A percentile compares a stretch with the other conserved stretches of the same genome.
phyloP scores from a whole-genome alignment of 2,797 vertebrate genomes.

The Sebastes kiyomatsui region DNA sequence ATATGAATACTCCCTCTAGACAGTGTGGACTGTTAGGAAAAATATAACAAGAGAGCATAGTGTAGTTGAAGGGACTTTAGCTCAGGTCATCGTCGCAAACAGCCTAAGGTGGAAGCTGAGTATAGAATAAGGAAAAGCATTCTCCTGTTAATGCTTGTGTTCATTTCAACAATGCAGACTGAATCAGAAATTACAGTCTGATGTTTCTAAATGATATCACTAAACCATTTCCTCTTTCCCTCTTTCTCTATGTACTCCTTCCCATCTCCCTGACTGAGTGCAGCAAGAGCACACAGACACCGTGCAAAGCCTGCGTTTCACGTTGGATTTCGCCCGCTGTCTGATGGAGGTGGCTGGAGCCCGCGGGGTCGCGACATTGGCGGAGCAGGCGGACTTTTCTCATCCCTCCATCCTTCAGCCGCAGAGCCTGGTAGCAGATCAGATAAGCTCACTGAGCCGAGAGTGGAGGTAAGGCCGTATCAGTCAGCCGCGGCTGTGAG shows the following conservation, averaged over 20 bases:
- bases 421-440: constrained; percentile 93
- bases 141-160: background rate
- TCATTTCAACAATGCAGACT: background rate
- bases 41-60: background rate
- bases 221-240: background rate
- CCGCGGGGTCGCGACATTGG: constrained; percentile 74
- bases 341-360: constrained; percentile 91
- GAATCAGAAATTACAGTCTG: background rate
- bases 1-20: background rate
- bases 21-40: background rate
- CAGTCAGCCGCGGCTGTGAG: background rate
- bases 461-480: constrained; percentile 90
- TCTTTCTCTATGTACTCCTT: background rate
- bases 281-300: constrained; percentile 97
- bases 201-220: background rate
- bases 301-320: constrained; percentile 91
- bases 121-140: background rate
- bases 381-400: constrained; percentile 69
- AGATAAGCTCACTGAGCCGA: constrained; percentile 95
- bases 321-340: constrained; percentile 88
- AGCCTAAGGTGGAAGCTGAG: background rate
- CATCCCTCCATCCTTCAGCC: constrained; percentile 84
- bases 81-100: background rate
- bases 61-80: background rate
- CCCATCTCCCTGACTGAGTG: constrained; percentile 24